These are phyloP conservation scores for Sycophaga agraensis DNA, from an alignment of 1,140 invertebrate genomes.

Conservation along the genomic window DNA sequence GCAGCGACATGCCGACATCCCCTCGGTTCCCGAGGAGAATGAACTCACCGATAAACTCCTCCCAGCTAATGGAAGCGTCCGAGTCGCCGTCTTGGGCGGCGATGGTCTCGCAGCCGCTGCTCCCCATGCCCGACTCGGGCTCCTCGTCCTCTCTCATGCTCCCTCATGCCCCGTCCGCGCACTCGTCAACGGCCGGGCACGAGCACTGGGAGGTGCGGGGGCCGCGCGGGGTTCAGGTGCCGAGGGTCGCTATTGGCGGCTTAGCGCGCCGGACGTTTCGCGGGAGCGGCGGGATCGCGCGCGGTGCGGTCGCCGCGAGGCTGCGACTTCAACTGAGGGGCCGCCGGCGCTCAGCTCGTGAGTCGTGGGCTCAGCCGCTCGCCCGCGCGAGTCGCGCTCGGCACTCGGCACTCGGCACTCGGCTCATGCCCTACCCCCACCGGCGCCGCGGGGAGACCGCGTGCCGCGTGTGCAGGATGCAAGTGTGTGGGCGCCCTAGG, in stretches of 20 bases:
- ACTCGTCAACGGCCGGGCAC: background rate
- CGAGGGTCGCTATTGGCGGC: too few species aligned
- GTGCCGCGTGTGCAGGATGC: too few species aligned
- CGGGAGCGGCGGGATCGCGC: too few species aligned
- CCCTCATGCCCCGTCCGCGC: background rate
- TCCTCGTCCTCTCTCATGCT: slow-evolving; percentile 25
- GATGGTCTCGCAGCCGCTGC: slow-evolving; percentile 21
- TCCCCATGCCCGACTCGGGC: slow-evolving; percentile 22
- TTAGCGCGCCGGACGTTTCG: too few species aligned
- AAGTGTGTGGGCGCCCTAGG: background rate
- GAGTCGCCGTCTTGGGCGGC: slow-evolving; percentile 46
- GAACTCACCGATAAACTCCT: slow-evolving; percentile 59
- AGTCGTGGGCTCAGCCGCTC: too few species aligned
- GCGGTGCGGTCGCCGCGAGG: too few species aligned
- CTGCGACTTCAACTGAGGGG: too few species aligned
- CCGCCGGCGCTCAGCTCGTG: too few species aligned
- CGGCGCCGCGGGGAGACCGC: too few species aligned
- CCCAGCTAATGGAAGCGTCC: slow-evolving; percentile 59
- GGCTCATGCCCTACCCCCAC: background rate
- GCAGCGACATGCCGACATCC: too few species aligned
- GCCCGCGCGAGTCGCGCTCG: background rate
- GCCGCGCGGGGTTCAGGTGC: too few species aligned
- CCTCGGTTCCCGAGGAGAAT: too few species aligned
- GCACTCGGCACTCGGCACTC: background rate
- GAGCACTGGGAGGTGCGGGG: background rate